phyloP scores from a whole-genome alignment of 2,888 invertebrate genomes.

The Hartigia nigra region DNA sequence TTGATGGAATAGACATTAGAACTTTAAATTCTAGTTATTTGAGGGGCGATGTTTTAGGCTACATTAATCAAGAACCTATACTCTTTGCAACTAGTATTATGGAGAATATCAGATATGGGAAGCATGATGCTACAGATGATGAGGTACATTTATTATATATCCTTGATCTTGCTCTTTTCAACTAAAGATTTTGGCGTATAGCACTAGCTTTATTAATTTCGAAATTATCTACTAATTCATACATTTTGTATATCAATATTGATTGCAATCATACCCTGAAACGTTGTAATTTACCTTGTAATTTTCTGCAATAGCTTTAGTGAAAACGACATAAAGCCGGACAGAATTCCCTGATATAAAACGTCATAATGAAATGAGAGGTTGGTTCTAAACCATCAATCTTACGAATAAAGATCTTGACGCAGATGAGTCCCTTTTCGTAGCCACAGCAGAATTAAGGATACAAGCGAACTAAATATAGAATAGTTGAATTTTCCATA shows the following conservation, averaged over 20 bases:
- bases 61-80: slow-evolving; percentile 94
- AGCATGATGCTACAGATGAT: slow-evolving; percentile 74
- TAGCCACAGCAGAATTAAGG: no score
- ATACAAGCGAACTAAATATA: no score
- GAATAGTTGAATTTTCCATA: no score
- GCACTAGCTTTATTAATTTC: background rate
- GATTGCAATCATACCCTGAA: slow-evolving; percentile 1
- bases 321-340: no score
- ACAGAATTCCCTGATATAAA: no score
- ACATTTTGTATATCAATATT: slow-evolving; percentile 1
- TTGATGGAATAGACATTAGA: slow-evolving; percentile 80
- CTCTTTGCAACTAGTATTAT: slow-evolving; percentile 90
- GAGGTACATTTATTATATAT: slow-evolving; percentile 68
- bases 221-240: background rate
- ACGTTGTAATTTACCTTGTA: no score
- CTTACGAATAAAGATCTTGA: no score
- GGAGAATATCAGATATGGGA: slow-evolving; percentile 95
- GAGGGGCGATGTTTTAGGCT: slow-evolving; percentile 83
- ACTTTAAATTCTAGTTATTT: slow-evolving; percentile 86
- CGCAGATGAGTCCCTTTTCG: no score
- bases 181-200: no score
- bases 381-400: no score
- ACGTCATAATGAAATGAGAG: no score
- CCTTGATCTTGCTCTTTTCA: background rate
- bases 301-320: no score